Evolutionary conservation across 2,888 invertebrate species (phyloP).

Genomic region (Slavum lentiscoides): DNA sequence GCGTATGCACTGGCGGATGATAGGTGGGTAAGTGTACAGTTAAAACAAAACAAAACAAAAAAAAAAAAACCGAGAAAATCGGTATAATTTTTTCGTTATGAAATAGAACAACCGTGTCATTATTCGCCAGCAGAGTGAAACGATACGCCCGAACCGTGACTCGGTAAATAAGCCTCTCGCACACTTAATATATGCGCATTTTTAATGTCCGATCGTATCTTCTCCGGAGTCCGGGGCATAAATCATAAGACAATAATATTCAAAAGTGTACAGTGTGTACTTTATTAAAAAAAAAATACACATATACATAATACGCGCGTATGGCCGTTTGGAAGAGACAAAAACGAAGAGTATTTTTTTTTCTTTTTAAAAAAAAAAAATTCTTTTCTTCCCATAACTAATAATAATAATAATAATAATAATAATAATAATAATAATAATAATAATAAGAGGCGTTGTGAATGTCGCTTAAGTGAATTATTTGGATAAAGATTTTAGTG

Average conservation of each 20-base stretch:
- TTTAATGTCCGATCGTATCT: constrained; percentile 48
- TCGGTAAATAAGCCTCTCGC: constrained; percentile 40
- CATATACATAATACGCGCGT: no score
- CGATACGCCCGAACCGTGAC: constrained; percentile 49
- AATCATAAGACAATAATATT: constrained; percentile 43
- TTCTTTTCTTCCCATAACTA: no score
- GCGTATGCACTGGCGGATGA: not conserved
- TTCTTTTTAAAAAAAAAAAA: no score
- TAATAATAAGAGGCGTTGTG: no score
- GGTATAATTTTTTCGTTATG: constrained; percentile 53
- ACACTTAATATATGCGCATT: constrained; percentile 43
- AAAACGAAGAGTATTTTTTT: no score
- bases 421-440: no score
- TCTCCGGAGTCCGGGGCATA: constrained; percentile 18
- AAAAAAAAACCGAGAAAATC: constrained; percentile 28
- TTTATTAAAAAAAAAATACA: no score
- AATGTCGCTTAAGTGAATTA: no score
- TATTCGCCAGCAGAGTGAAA: constrained; percentile 52
- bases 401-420: no score
- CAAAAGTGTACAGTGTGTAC: no score
- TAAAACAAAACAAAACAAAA: not conserved
- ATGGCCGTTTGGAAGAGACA: no score
- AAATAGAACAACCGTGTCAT: constrained; percentile 41
- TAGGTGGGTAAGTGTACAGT: not conserved
- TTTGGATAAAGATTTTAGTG: no score